Base-by-base conservation (phyloP, 2,797 vertebrate species). In the Pyrocephalus nanus region DNA sequence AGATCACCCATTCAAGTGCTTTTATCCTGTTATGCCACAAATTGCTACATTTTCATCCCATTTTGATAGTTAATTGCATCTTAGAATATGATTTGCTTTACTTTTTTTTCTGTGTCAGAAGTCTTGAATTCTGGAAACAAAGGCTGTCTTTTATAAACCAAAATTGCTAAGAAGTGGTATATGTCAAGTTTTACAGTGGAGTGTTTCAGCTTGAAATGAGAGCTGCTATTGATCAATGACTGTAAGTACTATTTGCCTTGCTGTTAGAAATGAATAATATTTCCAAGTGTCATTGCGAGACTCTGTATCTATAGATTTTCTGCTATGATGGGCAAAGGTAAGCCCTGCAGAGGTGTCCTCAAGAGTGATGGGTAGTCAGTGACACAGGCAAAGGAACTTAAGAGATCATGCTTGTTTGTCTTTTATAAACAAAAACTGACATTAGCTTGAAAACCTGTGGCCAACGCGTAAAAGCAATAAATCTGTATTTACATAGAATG, bases 391-490 rank as follows among this genome's bases (percentile, higher is more conserved):
- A 67, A 66, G 73, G 74, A 94, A 60, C 40, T 21, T 21, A 8
- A 11, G 64, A 84, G 66, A 81, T 32, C 27, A 15, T 43, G 30
- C 82, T 85, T 81, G 15, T 75, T 96, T 87, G 66, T 62, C 45
- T 94, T 53, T 81, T 38, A 51, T 76, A 79, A 76, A 92, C 71
- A 78, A 81, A 86, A 93, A 53, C 64, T 70, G 83, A 86, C 51
- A 81, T 36, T 25, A 58, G 66, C 43, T 93, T 80, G 54, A 94
- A 94, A 87, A 79, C 12, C 51, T 76, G 70, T 40, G 73, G 36
- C 73, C 66, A 88, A 4, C 1, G 18, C 30, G 72, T 70, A 51
- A 78, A 67, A 84, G 43, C 55, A 72, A 66, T 93, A 78, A 86
- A 92, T 93, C 66, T 73, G 32, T 88, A 22, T 93, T 94, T 94